These are phyloP conservation scores for Synergus japonicus DNA, from an alignment of 2,888 invertebrate genomes.

Conservation along the genomic window DNA sequence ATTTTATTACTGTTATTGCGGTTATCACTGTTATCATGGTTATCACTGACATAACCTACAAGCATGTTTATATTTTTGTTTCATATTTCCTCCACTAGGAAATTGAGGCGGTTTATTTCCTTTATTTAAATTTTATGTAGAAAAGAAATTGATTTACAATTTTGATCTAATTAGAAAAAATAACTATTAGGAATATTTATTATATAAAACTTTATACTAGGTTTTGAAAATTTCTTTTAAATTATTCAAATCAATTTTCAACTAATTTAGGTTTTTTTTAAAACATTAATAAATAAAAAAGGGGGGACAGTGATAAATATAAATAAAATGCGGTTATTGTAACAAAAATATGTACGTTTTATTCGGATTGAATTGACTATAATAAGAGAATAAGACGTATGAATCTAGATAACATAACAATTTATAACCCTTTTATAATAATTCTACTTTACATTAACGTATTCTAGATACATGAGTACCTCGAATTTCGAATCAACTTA, in stretches of 20 bases:
- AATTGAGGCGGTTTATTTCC: not conserved
- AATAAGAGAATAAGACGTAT: not conserved
- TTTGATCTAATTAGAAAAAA: too few relatives aligned
- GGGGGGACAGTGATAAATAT: not conserved
- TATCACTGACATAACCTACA: not conserved
- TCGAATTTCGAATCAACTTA: not conserved
- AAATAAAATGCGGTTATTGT: not conserved
- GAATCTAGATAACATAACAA: not conserved
- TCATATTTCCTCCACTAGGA: not conserved
- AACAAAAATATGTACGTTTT: conserved; percentile 32
- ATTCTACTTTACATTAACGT: not conserved
- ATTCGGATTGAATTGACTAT: not conserved
- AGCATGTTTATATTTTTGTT: not conserved
- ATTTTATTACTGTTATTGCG: not conserved
- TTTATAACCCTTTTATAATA: not conserved
- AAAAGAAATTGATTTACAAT: too few relatives aligned
- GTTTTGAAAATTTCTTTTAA: not conserved
- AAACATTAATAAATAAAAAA: not conserved
- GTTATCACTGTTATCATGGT: too few relatives aligned
- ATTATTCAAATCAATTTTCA: not conserved
- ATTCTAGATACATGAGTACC: not conserved
- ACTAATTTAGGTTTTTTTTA: not conserved
- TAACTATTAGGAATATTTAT: too few relatives aligned
- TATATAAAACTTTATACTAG: too few relatives aligned
- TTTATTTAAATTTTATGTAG: not conserved